phyloP scores from a whole-genome alignment of 2,797 vertebrate species.

The Delichon dasypus region DNA sequence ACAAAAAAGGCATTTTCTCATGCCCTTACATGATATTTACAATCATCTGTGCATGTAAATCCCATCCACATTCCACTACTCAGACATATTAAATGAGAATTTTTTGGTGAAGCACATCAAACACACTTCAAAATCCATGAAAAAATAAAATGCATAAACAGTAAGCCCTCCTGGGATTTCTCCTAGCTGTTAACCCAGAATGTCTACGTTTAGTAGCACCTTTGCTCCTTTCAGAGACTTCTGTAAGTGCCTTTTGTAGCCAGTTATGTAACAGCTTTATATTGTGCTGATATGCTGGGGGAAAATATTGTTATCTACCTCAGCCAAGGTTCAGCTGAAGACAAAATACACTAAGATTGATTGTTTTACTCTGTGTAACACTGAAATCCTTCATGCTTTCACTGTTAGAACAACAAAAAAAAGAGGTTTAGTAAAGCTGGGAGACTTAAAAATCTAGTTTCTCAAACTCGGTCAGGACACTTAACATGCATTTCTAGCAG shows the following conservation, averaged over 20 bases:
- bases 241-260: not conserved
- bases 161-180: not conserved
- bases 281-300: not conserved
- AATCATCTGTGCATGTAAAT: conserved; percentile 14
- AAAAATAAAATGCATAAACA: not conserved
- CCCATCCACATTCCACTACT: not conserved
- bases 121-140: not conserved
- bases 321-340: not conserved
- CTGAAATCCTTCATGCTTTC: not conserved
- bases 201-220: not conserved
- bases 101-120: not conserved
- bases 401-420: not conserved
- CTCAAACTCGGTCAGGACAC: not conserved
- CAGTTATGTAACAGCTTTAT: not conserved
- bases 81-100: not conserved
- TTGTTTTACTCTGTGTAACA: not conserved
- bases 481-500: not conserved
- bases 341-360: not conserved
- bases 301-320: not conserved
- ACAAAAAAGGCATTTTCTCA: not conserved
- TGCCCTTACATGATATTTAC: not conserved
- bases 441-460: not conserved
- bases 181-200: not conserved
- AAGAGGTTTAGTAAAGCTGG: not conserved
- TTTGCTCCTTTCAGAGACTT: not conserved